phyloP scores from a whole-genome alignment of 2,113 vertebrate genomes.

The Aix galericulata region DNA sequence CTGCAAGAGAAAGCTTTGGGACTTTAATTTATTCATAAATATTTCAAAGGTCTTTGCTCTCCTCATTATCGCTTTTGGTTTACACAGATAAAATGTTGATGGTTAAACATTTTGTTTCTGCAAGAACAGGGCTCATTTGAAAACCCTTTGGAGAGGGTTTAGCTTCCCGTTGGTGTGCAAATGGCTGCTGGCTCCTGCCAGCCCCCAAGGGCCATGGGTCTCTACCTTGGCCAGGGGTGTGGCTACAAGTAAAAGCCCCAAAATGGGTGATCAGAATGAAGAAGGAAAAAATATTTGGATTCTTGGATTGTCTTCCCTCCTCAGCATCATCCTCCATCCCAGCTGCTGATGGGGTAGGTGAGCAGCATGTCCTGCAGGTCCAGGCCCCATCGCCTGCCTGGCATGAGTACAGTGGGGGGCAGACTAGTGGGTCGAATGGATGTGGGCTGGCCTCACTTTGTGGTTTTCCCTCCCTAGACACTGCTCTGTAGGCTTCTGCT shows the following conservation, averaged over 20 bases:
- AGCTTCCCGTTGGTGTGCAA: neutral
- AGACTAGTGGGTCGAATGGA: accelerated
- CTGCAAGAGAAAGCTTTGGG: neutral
- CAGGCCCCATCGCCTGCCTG: accelerated
- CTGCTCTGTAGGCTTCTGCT: neutral
- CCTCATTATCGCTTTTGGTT: conserved; percentile 1
- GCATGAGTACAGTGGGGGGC: accelerated
- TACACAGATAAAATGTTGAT: conserved; percentile 7
- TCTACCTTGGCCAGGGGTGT: neutral
- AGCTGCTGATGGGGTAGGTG: too few species aligned
- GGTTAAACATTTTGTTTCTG: conserved; percentile 15
- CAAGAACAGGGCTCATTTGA: neutral
- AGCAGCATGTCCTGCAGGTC: too few species aligned
- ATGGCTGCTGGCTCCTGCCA: neutral
- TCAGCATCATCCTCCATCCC: too few species aligned
- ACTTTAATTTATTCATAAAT: conserved; percentile 28
- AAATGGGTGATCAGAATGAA: neutral
- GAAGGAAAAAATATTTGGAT: neutral
- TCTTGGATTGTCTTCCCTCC: neutral
- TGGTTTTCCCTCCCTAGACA: neutral
- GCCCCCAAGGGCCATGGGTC: accelerated
- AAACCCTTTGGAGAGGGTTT: neutral
- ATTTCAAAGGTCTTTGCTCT: conserved; percentile 17
- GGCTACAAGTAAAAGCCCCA: neutral
- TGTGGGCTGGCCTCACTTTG: too few species aligned